Base-by-base conservation (phyloP, 2,113 vertebrate genomes). In the Electrona antarctica region DNA sequence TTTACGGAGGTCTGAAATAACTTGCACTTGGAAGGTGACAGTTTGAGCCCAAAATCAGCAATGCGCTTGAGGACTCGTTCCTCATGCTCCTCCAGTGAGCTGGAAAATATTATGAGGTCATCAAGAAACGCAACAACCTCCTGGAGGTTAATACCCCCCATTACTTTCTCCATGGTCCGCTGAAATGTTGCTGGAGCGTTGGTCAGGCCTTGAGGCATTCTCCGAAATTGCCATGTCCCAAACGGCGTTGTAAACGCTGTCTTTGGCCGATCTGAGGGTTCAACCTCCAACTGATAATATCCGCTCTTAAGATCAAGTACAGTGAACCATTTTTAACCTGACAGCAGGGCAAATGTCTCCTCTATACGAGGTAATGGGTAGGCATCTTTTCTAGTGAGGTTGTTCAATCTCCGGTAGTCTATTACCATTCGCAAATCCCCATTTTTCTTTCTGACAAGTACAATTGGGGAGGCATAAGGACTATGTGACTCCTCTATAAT, bases 171-270 rank as follows among this genome's bases (percentile, higher is more conserved):
- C 78, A 82, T 79, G 7, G 77, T 74, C 3, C 71, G 64, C 8
- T 87, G 79, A 48, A 87, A 87, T 0, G 69, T 81, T 0, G 68
- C 60, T 13, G 65, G 71, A 12, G 66, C 56, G 29, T 77, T 82
- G 2, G 62, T 75, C 1, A 71, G 45, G 0, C 68, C 75, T 59
- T 76, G n/a, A n/a, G n/a, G n/a, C n/a, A n/a, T n/a, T n/a, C n/a
- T n/a, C n/a, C n/a, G n/a, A n/a, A n/a, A n/a, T n/a, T 83, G 47
- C 77, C 59, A 80, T 7, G 48, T 85, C 1, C 67, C 69, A 71
- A 80, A 80, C 0, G 74, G 74, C 0, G 57, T 81, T 4, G 60
- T 80, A 1, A 82, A 87, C 3, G 60, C 69, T 4, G 62, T 80
- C 33, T 77, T 78, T 7, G 65, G 47, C 13, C 49, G 46, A 12